Percentiles rank a stretch among this genome's conserved stretches.
These are phyloP conservation scores for Herpetotheres cachinnans DNA, from an alignment of 2,113 vertebrate species.

Conservation along the genomic window DNA sequence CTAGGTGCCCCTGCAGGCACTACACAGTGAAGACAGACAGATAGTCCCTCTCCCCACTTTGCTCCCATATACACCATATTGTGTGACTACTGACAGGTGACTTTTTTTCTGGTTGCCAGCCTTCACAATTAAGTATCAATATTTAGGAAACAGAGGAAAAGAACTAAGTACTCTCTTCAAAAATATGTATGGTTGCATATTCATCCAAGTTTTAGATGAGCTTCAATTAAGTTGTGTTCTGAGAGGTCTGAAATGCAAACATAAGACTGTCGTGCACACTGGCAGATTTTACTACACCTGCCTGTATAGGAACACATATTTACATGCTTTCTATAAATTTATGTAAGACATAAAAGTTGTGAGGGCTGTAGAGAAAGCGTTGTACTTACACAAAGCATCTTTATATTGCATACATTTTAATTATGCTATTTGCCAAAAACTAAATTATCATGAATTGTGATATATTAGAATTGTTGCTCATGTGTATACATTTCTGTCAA, in stretches of 20 bases:
- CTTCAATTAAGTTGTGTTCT: not conserved
- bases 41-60: not conserved
- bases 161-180: not conserved
- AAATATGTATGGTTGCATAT: not conserved
- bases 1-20: not conserved
- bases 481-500: not conserved
- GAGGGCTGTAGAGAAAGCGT: not conserved
- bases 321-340: not conserved
- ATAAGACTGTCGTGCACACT: not conserved
- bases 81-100: not conserved
- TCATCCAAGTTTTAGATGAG: not conserved
- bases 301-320: not conserved
- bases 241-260: not conserved
- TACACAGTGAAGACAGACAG: not conserved
- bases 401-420: not conserved
- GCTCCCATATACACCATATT: not conserved
- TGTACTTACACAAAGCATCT: not conserved
- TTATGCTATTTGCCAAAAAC: not conserved
- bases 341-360: not conserved
- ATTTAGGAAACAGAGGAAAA: not conserved
- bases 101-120: not conserved
- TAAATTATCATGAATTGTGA: not conserved
- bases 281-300: not conserved
- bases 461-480: not conserved
- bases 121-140: not conserved